phyloP scores from a whole-genome alignment of 2,797 vertebrate species.

The Scolopax rusticola region DNA sequence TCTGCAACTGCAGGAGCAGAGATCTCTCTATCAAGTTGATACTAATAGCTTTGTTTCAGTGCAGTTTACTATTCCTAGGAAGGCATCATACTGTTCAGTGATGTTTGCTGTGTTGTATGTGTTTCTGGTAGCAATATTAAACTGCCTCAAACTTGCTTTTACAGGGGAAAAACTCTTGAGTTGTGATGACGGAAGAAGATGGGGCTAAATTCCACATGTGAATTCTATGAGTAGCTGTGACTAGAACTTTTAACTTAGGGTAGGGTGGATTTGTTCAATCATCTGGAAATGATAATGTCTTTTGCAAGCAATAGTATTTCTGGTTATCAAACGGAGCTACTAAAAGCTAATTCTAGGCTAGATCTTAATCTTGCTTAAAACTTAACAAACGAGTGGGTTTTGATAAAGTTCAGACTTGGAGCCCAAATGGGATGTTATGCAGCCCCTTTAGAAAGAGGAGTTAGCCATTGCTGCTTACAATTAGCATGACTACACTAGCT shows the following conservation, averaged over 20 bases:
- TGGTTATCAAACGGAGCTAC: background rate
- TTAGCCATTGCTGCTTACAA: background rate
- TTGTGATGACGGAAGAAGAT: conserved; percentile 30
- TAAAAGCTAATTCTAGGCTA: background rate
- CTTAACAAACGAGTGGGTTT: background rate
- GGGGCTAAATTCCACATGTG: background rate
- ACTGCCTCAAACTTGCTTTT: conserved; percentile 35
- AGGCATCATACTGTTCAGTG: background rate
- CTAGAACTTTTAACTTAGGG: background rate
- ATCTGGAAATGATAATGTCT: background rate
- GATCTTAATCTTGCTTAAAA: background rate
- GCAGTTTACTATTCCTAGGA: background rate
- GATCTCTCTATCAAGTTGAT: too few species aligned
- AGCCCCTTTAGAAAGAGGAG: background rate
- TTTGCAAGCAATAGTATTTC: background rate
- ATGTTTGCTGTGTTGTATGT: background rate
- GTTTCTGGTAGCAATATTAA: background rate
- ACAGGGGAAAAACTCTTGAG: background rate
- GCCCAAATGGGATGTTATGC: background rate
- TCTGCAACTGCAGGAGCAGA: background rate
- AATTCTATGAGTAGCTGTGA: background rate
- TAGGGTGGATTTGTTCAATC: background rate
- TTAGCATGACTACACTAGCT: background rate
- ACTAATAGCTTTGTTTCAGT: background rate
- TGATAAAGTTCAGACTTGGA: background rate